Evolutionary conservation across 2,888 invertebrate genomes (phyloP).

Genomic region (Chloroclystis v-ata): DNA sequence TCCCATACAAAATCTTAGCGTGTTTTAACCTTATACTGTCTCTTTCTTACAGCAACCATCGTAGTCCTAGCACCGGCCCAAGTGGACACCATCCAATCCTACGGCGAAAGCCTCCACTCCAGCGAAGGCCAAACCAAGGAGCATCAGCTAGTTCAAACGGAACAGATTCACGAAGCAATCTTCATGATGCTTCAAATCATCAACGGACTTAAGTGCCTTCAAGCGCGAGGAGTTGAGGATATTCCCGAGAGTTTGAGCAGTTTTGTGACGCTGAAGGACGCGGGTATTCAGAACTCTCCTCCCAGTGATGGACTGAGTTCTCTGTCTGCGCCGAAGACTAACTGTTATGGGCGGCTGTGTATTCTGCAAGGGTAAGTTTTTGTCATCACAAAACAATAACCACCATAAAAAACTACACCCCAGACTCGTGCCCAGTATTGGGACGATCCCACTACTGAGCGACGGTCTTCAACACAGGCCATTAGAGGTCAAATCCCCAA

Average conservation of each 20-base stretch:
- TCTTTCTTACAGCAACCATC: conserved; percentile 81
- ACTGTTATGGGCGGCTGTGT: conserved; percentile 81
- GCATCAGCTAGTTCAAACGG: conserved; percentile 66
- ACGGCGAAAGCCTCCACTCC: conserved; percentile 80
- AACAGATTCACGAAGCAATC: conserved; percentile 81
- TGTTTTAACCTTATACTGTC: too few species aligned
- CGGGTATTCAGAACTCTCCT: conserved; percentile 50
- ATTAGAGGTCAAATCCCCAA: too few species aligned
- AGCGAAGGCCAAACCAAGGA: conserved; percentile 69
- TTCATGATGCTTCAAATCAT: conserved; percentile 89
- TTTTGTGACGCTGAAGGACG: conserved; percentile 84
- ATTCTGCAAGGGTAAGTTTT: conserved; percentile 84
- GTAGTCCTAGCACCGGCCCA: conserved; percentile 86
- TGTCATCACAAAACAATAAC: not conserved
- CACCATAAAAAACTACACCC: too few species aligned
- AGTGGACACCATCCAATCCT: conserved; percentile 85
- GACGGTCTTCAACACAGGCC: too few species aligned
- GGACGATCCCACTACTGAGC: too few species aligned
- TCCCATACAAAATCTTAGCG: too few species aligned
- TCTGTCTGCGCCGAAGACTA: conserved; percentile 69
- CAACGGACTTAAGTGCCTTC: conserved; percentile 88
- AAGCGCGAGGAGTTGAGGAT: conserved; percentile 90
- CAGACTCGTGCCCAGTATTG: too few species aligned
- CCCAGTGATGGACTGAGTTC: conserved; percentile 67
- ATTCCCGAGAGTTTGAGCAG: conserved; percentile 83